phyloP scores from a whole-genome alignment of 2,113 vertebrate species.

The Lanius ludovicianus region DNA sequence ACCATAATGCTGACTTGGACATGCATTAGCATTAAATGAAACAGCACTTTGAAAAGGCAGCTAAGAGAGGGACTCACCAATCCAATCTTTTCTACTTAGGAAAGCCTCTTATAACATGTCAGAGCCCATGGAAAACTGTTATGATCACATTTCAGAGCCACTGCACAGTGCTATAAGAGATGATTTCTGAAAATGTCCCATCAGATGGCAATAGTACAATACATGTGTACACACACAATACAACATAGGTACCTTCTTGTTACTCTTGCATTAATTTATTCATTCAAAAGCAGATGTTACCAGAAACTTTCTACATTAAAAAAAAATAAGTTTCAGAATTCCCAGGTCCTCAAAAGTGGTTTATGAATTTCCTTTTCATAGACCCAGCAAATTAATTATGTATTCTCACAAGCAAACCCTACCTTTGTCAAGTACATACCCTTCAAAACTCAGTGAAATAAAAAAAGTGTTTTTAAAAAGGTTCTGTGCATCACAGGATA shows the following conservation, averaged over 20 bases:
- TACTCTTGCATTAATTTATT: neutral
- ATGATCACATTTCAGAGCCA: neutral
- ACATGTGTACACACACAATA: neutral
- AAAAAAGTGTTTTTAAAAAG: neutral
- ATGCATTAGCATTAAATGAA: neutral
- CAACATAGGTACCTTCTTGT: neutral
- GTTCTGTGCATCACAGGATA: neutral
- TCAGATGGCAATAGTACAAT: neutral
- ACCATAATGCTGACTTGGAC: neutral
- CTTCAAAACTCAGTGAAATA: neutral
- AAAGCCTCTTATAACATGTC: neutral
- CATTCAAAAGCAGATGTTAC: neutral
- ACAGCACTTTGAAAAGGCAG: neutral
- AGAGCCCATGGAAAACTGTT: neutral
- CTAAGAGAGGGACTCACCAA: neutral
- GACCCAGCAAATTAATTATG: neutral
- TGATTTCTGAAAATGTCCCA: neutral
- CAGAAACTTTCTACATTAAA: neutral
- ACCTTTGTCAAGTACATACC: neutral
- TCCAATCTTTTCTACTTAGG: neutral
- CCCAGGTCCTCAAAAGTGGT: neutral
- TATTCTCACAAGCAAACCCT: neutral
- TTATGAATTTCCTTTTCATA: neutral
- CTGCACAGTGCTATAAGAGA: neutral
- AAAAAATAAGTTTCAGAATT: neutral